Evolutionary conservation across 2,113 vertebrate genomes (phyloP), one percentile per base, ranked within the genome.

Genomic region (Terrapene triunguis): DNA sequence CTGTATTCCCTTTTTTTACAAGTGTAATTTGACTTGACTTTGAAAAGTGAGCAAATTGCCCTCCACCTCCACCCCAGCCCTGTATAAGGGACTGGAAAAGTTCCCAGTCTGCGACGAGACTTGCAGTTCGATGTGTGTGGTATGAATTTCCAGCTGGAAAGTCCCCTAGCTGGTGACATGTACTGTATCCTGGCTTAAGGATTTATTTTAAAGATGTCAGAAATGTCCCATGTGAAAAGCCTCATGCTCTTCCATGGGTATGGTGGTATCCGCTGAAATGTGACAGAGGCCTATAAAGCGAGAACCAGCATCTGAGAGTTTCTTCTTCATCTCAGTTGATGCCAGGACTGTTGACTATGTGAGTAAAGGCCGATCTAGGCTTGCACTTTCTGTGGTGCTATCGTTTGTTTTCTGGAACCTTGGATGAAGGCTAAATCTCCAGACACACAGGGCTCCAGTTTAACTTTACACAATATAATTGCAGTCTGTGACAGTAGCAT

Each of bases 21-120:
- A 59, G 16, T 76, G 82, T 90, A 80, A 89, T 83, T 91, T 78
- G 91, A 87, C 42, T 80, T 80, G 72, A 80, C 16, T 10, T 85
- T 50, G 17, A 44, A 78, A 78, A 78, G 62, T 69, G 65, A 88
- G 54, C 62, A 48, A 2, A 0, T 86, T 44, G 10, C 27, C 86
- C 50, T 93, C 27, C 74, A 13, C 35, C 24, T n/a, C 14, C 11
- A 27, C 86, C 47, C 14, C 11, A 27, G 83, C 57, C 13, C 12
- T 50, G 25, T 3, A 25, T 85, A 72, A 22, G 79, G 32, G n/a
- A 50, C 25, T 0, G 19, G 16, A 38, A 29, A 1, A n/a, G 55
- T 48, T 83, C 22, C 72, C 21, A 4, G 78, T 38, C 84, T 48
- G 35, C 57, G n/a, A 6, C 3, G 29, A 69, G 51, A 5, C 8